Conservation (phyloP, 2,888 invertebrate genomes). For the Dasysyrphus albostriatus region DNA sequence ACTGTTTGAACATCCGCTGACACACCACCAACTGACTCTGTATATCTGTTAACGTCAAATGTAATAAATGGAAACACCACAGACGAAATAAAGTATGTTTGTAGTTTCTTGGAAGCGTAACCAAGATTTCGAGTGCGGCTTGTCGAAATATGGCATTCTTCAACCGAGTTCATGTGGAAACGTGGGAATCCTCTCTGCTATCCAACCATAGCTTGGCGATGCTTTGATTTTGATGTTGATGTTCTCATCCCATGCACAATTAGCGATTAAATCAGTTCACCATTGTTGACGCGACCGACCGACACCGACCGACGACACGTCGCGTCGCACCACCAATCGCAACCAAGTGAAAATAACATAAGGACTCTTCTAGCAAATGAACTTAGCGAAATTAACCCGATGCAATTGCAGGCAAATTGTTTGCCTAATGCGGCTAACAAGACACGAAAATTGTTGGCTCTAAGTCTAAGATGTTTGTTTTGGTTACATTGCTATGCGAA, state of each 20-base stretch:
- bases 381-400: conserved; percentile 61
- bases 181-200: conserved; percentile 61
- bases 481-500: background rate
- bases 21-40: background rate
- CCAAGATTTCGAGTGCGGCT: conserved; percentile 53
- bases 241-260: conserved; percentile 74
- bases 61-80: conserved; percentile 53
- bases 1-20: conserved; percentile 43
- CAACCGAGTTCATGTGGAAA: conserved; percentile 52
- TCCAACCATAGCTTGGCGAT: conserved; percentile 1
- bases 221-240: conserved; percentile 51
- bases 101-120: conserved; percentile 46
- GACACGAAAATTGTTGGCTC: conserved; percentile 58
- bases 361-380: conserved; percentile 15
- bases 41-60: background rate
- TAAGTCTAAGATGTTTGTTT: conserved; percentile 2
- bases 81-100: background rate
- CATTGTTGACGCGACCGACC: background rate
- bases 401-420: conserved; percentile 70
- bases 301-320: background rate
- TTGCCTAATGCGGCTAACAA: conserved; percentile 70
- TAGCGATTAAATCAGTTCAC: conserved; percentile 70
- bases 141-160: conserved; percentile 60
- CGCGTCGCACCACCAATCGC: background rate
- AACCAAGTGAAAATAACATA: conserved; percentile 42